Percentiles rank a stretch among this genome's conserved stretches.
Conservation (phyloP, 2,113 vertebrate genomes). For the Dryoscopus gambensis region DNA sequence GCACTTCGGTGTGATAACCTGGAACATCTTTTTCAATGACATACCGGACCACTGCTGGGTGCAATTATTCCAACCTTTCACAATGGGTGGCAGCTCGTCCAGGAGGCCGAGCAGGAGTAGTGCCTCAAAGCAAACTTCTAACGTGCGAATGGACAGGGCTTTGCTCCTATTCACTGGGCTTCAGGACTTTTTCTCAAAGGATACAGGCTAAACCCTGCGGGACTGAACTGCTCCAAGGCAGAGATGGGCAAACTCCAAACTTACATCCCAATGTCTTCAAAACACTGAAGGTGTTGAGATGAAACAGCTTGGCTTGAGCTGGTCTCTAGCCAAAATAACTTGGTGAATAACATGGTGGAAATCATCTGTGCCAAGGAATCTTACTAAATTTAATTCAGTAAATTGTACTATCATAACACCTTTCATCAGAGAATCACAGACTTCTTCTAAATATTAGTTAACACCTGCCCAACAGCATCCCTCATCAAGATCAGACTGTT, state of each 20-base stretch:
- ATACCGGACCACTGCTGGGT: not conserved
- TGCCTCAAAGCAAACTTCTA: not conserved
- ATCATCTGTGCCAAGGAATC: constrained; percentile 31
- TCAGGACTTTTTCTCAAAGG: not conserved
- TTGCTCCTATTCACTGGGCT: not conserved
- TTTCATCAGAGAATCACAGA: constrained; percentile 32
- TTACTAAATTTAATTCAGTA: constrained; percentile 26
- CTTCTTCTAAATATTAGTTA: constrained; percentile 44
- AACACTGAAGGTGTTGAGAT: constrained; percentile 31
- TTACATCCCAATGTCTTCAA: not conserved
- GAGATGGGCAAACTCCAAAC: not conserved
- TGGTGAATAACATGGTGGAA: constrained; percentile 19
- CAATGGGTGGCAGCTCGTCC: not conserved
- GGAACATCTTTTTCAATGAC: not conserved
- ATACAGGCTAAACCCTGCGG: not conserved
- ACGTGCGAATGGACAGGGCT: not conserved
- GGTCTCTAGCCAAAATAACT: constrained; percentile 41
- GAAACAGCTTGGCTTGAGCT: constrained; percentile 42
- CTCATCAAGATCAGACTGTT: not conserved
- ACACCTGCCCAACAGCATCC: not conserved
- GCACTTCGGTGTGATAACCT: not conserved
- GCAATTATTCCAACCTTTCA: not conserved
- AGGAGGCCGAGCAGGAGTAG: not conserved
- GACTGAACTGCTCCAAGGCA: not conserved
- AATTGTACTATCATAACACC: constrained; percentile 19